Percentiles rank a stretch among this genome's conserved stretches.
phyloP scores from a whole-genome alignment of 2,888 invertebrate species.

The Limenitis camilla region DNA sequence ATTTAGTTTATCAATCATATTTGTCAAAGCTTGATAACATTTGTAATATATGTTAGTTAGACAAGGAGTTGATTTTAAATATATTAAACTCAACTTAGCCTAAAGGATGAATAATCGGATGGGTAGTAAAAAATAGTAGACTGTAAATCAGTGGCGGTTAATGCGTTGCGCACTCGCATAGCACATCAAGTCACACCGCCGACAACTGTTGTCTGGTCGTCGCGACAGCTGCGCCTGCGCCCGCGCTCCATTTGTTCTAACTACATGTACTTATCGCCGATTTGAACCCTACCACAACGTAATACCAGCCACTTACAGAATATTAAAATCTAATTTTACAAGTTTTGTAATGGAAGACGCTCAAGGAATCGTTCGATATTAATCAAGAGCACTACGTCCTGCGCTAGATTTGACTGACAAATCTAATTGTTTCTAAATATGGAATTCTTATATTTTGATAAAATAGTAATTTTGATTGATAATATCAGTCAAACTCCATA shows the following conservation, averaged over 20 bases:
- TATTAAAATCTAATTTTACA: slow-evolving; percentile 28
- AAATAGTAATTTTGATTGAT: no score
- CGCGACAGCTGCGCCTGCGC: slow-evolving; percentile 69
- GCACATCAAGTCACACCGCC: slow-evolving; percentile 50
- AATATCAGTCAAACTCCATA: no score
- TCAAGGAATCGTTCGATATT: slow-evolving; percentile 43
- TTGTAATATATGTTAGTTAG: slow-evolving; percentile 25
- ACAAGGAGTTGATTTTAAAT: slow-evolving; percentile 27
- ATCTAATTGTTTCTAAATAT: slow-evolving; percentile 8
- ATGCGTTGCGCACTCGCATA: slow-evolving; percentile 43
- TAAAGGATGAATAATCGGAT: slow-evolving; percentile 29
- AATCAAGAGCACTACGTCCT: slow-evolving; percentile 46
- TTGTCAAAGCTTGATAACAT: slow-evolving; percentile 24
- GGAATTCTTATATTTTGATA: no score
- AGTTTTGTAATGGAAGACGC: slow-evolving; percentile 35
- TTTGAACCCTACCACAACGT: slow-evolving; percentile 22
- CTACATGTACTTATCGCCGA: slow-evolving; percentile 19
- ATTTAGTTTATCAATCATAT: slow-evolving; percentile 25
- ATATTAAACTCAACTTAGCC: slow-evolving; percentile 23
- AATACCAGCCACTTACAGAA: slow-evolving; percentile 12
- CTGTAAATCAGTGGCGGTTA: slow-evolving; percentile 49
- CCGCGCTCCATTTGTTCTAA: slow-evolving; percentile 58
- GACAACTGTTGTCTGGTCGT: slow-evolving; percentile 71
- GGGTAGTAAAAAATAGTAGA: slow-evolving; percentile 46
- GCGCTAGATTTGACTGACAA: slow-evolving; percentile 14